Percentiles rank a stretch among this genome's conserved stretches.
Conservation (phyloP, 1,140 invertebrate genomes). For the Elymnias hypermnestra region DNA sequence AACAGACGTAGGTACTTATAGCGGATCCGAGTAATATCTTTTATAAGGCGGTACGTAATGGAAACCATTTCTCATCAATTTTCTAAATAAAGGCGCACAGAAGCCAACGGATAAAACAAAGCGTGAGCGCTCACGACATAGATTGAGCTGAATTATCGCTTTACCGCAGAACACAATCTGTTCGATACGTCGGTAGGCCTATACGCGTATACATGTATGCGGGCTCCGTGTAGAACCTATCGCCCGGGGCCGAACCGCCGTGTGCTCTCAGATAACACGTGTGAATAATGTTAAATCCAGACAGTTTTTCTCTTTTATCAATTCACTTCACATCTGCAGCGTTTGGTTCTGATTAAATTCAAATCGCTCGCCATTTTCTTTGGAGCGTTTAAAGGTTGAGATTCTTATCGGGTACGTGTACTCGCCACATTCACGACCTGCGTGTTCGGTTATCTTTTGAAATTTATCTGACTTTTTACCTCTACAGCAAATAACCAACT, state of each 20-base stretch:
- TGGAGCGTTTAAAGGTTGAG: constrained; percentile 36
- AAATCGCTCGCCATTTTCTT: constrained; percentile 35
- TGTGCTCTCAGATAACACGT: constrained; percentile 64
- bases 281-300: constrained; percentile 69
- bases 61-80: constrained; percentile 75
- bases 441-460: constrained; percentile 30
- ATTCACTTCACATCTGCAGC: constrained; percentile 60
- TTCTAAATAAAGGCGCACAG: constrained; percentile 75
- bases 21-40: constrained; percentile 57
- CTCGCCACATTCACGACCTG: constrained; percentile 34
- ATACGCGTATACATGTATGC: constrained; percentile 19
- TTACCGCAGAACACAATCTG: constrained; percentile 74
- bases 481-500: not conserved
- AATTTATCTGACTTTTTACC: constrained; percentile 20
- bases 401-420: constrained; percentile 34
- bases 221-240: constrained; percentile 33
- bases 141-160: constrained; percentile 75
- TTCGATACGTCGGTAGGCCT: constrained; percentile 16
- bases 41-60: constrained; percentile 70
- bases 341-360: constrained; percentile 55
- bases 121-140: constrained; percentile 72
- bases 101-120: constrained; percentile 73
- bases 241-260: constrained; percentile 33
- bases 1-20: constrained; percentile 45
- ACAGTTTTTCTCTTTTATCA: constrained; percentile 67